Evolutionary conservation across 2,113 vertebrate species (phyloP).

Genomic region (Cynopterus brachyotis): DNA sequence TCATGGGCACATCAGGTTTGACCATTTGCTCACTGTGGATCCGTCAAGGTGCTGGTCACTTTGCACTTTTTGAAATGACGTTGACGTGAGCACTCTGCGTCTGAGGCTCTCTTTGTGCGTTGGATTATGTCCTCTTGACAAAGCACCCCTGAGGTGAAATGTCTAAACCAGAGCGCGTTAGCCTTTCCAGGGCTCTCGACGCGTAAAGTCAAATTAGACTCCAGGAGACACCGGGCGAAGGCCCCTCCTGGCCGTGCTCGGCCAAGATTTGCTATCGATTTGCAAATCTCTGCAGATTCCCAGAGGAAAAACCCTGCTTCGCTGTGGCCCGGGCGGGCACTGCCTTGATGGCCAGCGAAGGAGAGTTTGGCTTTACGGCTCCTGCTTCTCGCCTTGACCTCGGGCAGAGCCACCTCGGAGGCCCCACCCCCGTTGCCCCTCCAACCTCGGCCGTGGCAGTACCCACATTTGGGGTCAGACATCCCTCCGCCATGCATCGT

Average conservation of each 20-base stretch:
- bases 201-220: too few species aligned
- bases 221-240: not conserved
- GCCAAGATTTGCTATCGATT: not conserved
- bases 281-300: not conserved
- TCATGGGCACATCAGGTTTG: not conserved
- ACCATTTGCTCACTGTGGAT: not conserved
- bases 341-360: not conserved
- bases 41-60: not conserved
- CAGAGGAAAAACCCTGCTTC: rapidly evolving
- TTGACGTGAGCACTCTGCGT: too few species aligned
- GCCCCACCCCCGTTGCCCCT: rapidly evolving
- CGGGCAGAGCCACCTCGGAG: not conserved
- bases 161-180: not conserved
- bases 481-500: rapidly evolving
- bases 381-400: not conserved
- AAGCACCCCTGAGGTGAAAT: not conserved
- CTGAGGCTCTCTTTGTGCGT: not conserved
- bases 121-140: not conserved
- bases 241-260: not conserved
- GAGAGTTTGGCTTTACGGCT: not conserved
- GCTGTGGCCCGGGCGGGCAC: not conserved
- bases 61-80: not conserved
- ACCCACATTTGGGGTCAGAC: not conserved
- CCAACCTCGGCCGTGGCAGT: too few species aligned
- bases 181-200: not conserved